Percentiles rank a stretch among this genome's conserved stretches.
These are phyloP conservation scores for Plebejus argus DNA, from an alignment of 2,888 invertebrate genomes.

Conservation along the genomic window DNA sequence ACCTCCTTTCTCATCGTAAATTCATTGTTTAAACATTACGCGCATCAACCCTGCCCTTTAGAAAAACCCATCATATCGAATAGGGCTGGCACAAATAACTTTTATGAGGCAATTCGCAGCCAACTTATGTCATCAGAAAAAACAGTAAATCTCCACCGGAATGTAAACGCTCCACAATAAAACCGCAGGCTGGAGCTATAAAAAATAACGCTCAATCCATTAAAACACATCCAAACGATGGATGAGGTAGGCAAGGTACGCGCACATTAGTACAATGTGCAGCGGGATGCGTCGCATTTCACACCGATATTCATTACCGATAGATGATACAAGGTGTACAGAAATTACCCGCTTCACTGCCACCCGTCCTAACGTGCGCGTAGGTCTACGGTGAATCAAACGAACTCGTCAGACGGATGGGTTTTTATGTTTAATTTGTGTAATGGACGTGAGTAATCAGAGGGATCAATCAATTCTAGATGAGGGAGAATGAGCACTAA, in stretches of 20 bases:
- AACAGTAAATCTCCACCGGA: constrained; percentile 64
- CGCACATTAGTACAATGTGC: background rate
- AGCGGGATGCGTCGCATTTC: background rate
- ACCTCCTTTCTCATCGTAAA: constrained; percentile 21
- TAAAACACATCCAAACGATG: constrained; percentile 19
- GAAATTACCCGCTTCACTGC: background rate
- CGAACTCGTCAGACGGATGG: constrained; percentile 5
- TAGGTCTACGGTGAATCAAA: background rate
- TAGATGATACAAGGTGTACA: background rate
- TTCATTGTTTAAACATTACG: constrained; percentile 19
- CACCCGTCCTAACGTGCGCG: background rate
- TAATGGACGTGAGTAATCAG: constrained; percentile 22
- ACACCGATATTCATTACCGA: background rate
- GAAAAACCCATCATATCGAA: constrained; percentile 36
- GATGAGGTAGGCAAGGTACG: background rate
- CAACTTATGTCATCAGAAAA: constrained; percentile 70
- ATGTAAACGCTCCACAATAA: constrained; percentile 66
- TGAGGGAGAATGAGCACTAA: background rate
- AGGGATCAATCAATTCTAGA: constrained; percentile 3
- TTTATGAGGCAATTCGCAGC: constrained; percentile 71
- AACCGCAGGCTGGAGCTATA: constrained; percentile 55
- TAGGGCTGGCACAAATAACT: constrained; percentile 64
- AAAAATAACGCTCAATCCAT: constrained; percentile 46
- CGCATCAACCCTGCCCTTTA: constrained; percentile 9
- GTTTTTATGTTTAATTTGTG: constrained; percentile 25